A percentile compares a stretch with the other conserved stretches of the same genome.
Conservation (phyloP, 2,888 invertebrate species). For the Perizoma flavofasciatum region DNA sequence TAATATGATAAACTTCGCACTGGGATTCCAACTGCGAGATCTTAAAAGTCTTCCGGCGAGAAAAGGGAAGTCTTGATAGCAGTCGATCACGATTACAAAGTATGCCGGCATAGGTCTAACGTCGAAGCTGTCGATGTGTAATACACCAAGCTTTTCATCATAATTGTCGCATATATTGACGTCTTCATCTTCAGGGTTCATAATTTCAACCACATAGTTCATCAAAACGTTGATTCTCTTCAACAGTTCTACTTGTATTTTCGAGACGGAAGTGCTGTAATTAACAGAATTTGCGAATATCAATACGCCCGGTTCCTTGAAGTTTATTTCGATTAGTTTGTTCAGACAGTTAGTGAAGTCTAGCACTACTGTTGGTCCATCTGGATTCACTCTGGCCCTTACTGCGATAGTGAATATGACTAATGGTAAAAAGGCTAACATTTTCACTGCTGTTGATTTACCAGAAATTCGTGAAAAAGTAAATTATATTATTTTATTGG, state of each 20-base stretch:
- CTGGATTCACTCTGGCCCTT: constrained; percentile 50
- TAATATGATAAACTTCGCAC: constrained; percentile 63
- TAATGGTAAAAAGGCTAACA: constrained; percentile 30
- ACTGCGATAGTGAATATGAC: constrained; percentile 29
- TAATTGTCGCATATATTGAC: constrained; percentile 48
- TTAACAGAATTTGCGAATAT: constrained; percentile 58
- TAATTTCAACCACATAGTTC: constrained; percentile 53
- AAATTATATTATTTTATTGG: constrained; percentile 19
- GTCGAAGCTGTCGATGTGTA: constrained; percentile 52
- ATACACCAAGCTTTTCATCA: constrained; percentile 38
- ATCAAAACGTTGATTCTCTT: constrained; percentile 49
- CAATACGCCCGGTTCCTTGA: constrained; percentile 55
- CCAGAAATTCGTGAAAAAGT: constrained; percentile 12
- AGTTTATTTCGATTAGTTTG: constrained; percentile 54
- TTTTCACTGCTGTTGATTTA: constrained; percentile 29
- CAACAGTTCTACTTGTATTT: constrained; percentile 53
- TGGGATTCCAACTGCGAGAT: constrained; percentile 69
- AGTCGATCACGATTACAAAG: constrained; percentile 61
- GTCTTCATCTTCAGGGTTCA: constrained; percentile 47
- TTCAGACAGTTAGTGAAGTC: constrained; percentile 60
- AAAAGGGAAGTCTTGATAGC: constrained; percentile 55
- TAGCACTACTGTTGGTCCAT: constrained; percentile 57
- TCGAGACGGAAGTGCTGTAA: constrained; percentile 48
- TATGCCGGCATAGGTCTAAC: constrained; percentile 57
- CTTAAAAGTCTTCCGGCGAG: constrained; percentile 55